Conservation (phyloP, 1,140 invertebrate genomes). For the Drosophila bocqueti region DNA sequence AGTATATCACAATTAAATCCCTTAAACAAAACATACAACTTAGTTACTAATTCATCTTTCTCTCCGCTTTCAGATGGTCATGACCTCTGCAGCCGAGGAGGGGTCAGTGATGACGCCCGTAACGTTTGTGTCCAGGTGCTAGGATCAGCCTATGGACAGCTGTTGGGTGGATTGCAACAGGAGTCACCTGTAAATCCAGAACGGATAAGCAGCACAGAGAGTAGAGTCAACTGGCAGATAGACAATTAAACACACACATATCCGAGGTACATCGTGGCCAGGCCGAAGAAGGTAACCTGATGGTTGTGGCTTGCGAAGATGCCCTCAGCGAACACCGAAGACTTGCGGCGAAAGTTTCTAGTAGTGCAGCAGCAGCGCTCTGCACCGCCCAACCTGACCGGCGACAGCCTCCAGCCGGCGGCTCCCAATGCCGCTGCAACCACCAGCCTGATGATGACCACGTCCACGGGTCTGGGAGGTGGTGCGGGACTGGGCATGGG, state of each 20-base stretch:
- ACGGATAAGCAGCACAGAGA: not conserved
- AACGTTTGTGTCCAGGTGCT: slow-evolving; percentile 15
- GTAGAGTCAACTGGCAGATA: not conserved
- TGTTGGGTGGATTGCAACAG: not conserved
- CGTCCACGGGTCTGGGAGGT: slow-evolving; percentile 18
- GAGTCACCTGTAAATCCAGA: not conserved
- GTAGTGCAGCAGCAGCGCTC: slow-evolving; percentile 82
- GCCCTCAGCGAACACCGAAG: slow-evolving; percentile 84
- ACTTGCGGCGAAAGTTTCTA: slow-evolving; percentile 84
- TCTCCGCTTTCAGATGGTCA: slow-evolving; percentile 30
- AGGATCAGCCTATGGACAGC: slow-evolving; percentile 4
- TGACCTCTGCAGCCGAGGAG: slow-evolving; percentile 27
- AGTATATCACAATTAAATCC: not conserved
- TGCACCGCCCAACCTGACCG: slow-evolving; percentile 69
- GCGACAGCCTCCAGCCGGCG: slow-evolving; percentile 37
- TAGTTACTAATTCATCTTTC: not conserved
- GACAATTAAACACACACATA: slow-evolving; percentile 21
- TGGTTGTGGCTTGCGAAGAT: slow-evolving; percentile 80
- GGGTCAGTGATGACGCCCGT: slow-evolving; percentile 30
- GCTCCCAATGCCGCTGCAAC: slow-evolving; percentile 19
- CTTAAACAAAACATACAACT: not conserved
- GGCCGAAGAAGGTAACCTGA: slow-evolving; percentile 57
- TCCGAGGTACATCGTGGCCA: slow-evolving; percentile 37
- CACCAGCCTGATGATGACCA: slow-evolving; percentile 45
- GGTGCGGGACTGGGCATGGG: slow-evolving; percentile 1